phyloP scores from a whole-genome alignment of 2,113 vertebrate genomes.

The Alethe diademata region DNA sequence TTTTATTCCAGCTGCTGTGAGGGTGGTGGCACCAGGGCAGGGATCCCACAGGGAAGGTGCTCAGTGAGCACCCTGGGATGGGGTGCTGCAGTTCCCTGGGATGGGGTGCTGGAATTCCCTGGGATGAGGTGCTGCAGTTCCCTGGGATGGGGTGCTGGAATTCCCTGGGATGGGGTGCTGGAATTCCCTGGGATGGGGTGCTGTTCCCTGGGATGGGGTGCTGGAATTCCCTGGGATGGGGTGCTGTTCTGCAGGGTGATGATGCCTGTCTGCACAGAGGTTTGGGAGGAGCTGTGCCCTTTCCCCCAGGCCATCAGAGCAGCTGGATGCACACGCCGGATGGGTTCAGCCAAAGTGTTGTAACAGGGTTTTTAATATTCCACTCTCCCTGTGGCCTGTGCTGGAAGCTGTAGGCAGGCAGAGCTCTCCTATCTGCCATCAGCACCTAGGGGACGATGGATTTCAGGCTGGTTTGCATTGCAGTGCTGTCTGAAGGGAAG shows the following conservation, averaged over 20 bases:
- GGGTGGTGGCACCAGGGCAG: neutral
- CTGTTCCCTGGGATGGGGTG: no score
- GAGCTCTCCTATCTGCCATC: neutral
- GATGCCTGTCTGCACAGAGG: neutral
- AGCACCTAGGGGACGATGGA: rapidly evolving
- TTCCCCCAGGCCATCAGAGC: neutral
- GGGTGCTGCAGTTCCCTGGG: neutral
- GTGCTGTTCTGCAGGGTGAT: neutral
- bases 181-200: no score
- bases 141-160: neutral
- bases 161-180: neutral
- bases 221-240: no score
- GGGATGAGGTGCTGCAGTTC: neutral
- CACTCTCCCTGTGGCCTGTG: neutral
- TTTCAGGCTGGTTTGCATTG: neutral
- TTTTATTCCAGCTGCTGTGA: neutral
- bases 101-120: no score
- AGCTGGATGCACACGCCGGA: neutral
- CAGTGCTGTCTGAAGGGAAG: neutral
- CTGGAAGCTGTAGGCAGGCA: neutral
- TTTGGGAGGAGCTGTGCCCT: neutral
- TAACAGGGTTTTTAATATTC: neutral
- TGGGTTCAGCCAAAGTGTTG: conserved; percentile 5
- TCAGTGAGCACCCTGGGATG: neutral
- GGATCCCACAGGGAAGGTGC: neutral